Evolutionary conservation across 2,797 vertebrate species (phyloP), one percentile per base, ranked within the genome.

Genomic region (Microctenopoma lineatum): DNA sequence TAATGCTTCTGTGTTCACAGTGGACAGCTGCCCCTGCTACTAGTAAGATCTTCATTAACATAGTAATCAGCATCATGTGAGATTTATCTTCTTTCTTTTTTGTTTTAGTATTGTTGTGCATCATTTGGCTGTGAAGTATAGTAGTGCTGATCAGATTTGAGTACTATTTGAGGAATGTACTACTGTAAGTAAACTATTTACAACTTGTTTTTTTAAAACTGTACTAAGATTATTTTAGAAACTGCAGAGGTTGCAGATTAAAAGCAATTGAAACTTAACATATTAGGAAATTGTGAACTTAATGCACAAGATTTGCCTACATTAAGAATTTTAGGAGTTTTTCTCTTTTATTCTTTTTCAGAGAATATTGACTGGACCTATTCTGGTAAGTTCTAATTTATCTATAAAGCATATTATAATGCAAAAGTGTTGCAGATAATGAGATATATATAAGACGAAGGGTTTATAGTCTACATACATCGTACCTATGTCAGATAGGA

Each of bases 351-450:
- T 80, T 78, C n/a, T 66, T 78, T 88, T 89, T 59, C 76, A 93
- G 92, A 77, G 26, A 76, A 89, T 75, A 60, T 81, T 29, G 42
- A 75, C 66, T 93, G 92, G 92, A 90, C 84, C 56, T 93, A 93
- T 77, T 84, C 70, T 18, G 92, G 92, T 93, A 73, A 91, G 91
- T 89, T 39, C n/a, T 58, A 9, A 1, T 73, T 78, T 13, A 67
- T 64, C 70, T 9, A 13, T 45, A 15, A 2, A 42, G 0, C 11
- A 48, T 54, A 51, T 45, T 15, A 8, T 61, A 14, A 55, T 13
- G 6, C 7, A 66, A 39, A 66, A 54, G 25, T 29, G 18, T 56
- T 25, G 32, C 2, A 8, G n/a, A 9, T 44, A 39, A 39, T 26
- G 13, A 46, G 27, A 36, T 26, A 36, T 15, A 11, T 4, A 21